Evolutionary conservation across 2,113 vertebrate species (phyloP), one percentile per base, ranked within the genome.

Genomic region (Coturnix japonica): DNA sequence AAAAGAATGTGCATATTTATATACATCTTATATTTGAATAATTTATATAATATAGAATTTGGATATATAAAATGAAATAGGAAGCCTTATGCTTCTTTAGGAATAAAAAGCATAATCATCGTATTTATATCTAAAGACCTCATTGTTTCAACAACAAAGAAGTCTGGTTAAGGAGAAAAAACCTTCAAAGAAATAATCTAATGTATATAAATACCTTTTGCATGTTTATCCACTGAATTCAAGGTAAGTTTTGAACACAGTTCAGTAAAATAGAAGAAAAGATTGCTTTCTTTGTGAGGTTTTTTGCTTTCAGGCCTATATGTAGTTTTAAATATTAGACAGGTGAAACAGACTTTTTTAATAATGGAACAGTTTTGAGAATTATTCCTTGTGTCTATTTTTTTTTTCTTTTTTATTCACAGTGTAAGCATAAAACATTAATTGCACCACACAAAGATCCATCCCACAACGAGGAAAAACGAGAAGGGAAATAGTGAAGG

Each of bases 181-280:
- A 81, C 11, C 17, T 80, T 83, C 31, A 59, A 46, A 79, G 7
- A 75, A 89, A 51, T 54, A 71, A 33, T 7, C 9, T 43, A 8
- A 71, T 28, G 6, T 70, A 17, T 35, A 15, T 63, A 63, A 83
- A 16, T 74, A 43, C 14, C 9, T 71, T 87, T 83, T 81, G 43
- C 31, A 41, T 73, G 53, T 75, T 93, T 85, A 23, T 61, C 17
- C 22, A 57, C n/a, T 51, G 47, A 90, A 82, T 67, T 70, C 81
- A 75, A 66, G 74, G 63, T 13, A 54, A 63, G 51, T 74, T 95
- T 77, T 76, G n/a, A 92, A 79, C 54, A 79, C 44, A 79, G n/a
- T 14, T 87, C 60, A 64, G 21, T 70, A 66, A 49, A 78, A 70
- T 9, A 53, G 19, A 80, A 82, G 66, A 20, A 70, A 11, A 73